Evolutionary conservation across 2,113 vertebrate genomes (phyloP).

Genomic region (Taxidea taxus): DNA sequence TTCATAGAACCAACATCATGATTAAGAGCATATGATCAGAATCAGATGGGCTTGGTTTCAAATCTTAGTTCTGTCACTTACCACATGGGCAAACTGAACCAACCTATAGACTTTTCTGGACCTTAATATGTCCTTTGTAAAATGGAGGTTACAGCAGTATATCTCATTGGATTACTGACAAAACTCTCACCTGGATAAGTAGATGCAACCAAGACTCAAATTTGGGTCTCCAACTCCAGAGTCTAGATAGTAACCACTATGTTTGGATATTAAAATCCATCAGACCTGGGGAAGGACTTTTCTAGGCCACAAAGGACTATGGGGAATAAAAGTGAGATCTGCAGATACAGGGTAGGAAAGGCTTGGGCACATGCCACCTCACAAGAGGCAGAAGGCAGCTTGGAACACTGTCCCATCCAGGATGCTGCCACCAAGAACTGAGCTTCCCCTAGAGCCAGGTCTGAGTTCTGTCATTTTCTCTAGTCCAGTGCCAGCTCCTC

Average conservation of each 20-base stretch:
- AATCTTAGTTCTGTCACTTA: neutral
- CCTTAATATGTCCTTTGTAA: neutral
- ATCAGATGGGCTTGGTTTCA: neutral
- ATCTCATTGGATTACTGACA: neutral
- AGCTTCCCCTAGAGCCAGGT: neutral
- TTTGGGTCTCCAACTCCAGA: neutral
- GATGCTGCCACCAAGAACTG: neutral
- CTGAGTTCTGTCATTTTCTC: neutral
- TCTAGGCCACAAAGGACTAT: neutral
- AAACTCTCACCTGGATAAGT: neutral
- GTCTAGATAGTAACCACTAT: neutral
- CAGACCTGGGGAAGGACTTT: neutral
- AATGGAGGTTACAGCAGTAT: neutral
- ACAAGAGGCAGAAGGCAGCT: neutral
- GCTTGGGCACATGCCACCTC: neutral
- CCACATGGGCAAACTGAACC: neutral
- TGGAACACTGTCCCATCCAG: neutral
- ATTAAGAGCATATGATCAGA: neutral
- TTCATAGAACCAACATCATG: neutral
- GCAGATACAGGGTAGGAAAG: neutral
- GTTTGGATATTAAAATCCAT: neutral
- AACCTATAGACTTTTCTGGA: neutral
- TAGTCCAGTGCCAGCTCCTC: neutral
- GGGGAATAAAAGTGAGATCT: neutral
- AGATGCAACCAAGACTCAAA: neutral